Evolutionary conservation across 2,113 vertebrate species (phyloP).

Genomic region (Podocnemis expansa): DNA sequence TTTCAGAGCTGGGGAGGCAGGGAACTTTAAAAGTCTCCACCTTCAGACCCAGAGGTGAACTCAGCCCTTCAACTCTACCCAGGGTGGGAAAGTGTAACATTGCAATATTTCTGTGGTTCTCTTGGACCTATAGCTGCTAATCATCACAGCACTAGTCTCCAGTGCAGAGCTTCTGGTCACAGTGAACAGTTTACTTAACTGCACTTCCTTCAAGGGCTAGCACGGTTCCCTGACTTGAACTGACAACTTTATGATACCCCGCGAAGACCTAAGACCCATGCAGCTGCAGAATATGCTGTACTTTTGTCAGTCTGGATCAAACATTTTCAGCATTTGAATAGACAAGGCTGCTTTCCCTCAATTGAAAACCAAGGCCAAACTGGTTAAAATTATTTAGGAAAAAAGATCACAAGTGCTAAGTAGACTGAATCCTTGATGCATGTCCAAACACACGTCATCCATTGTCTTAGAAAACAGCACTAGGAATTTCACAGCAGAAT

Average conservation of each 20-base stretch:
- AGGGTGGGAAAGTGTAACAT: too few species aligned
- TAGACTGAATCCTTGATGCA: not conserved
- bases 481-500: accelerated
- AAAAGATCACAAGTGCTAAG: not conserved
- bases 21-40: not conserved
- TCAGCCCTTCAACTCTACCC: not conserved
- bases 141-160: not conserved
- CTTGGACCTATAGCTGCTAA: not conserved
- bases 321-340: not conserved
- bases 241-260: not conserved
- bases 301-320: not conserved
- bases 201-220: not conserved
- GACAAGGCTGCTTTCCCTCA: not conserved
- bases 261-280: not conserved
- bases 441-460: not conserved
- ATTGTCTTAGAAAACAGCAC: not conserved
- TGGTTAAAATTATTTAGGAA: not conserved
- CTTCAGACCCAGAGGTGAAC: not conserved
- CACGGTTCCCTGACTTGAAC: not conserved
- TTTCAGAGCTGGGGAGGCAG: accelerated
- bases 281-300: not conserved
- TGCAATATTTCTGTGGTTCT: not conserved
- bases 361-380: not conserved
- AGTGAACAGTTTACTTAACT: not conserved
- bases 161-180: accelerated